Percentiles rank a stretch among this genome's conserved stretches.
Conservation (phyloP, 1,140 invertebrate genomes). For the Drosophila takahashii region DNA sequence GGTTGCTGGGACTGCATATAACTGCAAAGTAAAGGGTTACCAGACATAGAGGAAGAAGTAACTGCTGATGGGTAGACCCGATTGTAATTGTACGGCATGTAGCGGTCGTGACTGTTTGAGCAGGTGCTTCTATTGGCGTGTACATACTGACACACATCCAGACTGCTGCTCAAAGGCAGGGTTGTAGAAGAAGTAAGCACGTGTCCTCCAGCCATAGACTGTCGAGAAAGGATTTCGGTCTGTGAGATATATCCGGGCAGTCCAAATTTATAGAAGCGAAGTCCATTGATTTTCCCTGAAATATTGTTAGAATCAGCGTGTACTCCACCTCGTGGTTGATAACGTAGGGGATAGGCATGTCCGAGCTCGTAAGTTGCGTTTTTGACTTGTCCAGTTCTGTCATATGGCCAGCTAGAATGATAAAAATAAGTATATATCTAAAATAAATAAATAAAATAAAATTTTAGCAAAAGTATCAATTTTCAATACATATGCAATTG, state of each 20-base stretch:
- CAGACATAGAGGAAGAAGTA: constrained; percentile 1
- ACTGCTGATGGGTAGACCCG: constrained; percentile 47
- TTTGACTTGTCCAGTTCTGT: too few species aligned
- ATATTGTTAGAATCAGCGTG: too few species aligned
- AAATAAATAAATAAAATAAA: too few species aligned
- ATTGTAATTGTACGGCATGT: constrained; percentile 76
- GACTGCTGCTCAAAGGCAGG: constrained; percentile 7
- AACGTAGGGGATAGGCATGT: too few species aligned
- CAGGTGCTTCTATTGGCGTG: constrained; percentile 49
- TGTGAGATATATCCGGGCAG: background rate
- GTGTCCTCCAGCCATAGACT: background rate
- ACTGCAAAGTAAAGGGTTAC: constrained; percentile 34
- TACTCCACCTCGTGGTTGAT: too few species aligned
- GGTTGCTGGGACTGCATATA: constrained; percentile 21
- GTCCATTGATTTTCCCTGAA: background rate
- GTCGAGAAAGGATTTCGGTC: background rate
- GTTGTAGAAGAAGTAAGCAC: background rate
- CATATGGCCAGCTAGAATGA: too few species aligned
- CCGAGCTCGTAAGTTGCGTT: too few species aligned
- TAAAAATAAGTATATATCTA: too few species aligned
- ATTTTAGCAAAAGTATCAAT: too few species aligned
- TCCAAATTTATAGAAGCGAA: background rate
- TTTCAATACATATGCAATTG: too few species aligned
- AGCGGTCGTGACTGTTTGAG: constrained; percentile 63
- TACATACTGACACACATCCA: constrained; percentile 58